These are phyloP conservation scores for Cantharis lateralis DNA, from an alignment of 2,888 invertebrate genomes.

Conservation along the genomic window DNA sequence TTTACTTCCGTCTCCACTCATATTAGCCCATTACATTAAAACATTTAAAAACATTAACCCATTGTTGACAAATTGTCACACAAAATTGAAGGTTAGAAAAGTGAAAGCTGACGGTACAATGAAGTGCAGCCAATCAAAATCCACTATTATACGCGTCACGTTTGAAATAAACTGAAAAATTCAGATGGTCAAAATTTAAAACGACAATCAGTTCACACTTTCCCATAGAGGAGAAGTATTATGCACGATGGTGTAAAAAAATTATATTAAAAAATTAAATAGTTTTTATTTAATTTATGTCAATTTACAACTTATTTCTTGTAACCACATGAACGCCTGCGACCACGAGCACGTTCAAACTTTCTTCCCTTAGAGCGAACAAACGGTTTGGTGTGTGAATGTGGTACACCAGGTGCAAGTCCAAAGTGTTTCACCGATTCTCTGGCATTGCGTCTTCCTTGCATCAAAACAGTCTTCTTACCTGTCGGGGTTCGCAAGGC, in stretches of 20 bases:
- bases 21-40: slow-evolving; percentile 10
- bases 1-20: slow-evolving; percentile 52
- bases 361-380: slow-evolving; percentile 97
- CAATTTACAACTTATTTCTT: slow-evolving; percentile 61
- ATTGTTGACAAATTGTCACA: not conserved
- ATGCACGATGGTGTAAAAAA: too few species aligned
- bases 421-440: slow-evolving; percentile 98
- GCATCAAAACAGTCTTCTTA: slow-evolving; percentile 90
- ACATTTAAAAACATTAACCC: not conserved
- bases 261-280: too few species aligned
- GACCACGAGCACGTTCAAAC: slow-evolving; percentile 95
- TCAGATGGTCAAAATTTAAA: too few species aligned
- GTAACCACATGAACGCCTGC: slow-evolving; percentile 94
- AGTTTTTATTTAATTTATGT: not conserved
- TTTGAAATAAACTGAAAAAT: not conserved
- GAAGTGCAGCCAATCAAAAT: not conserved
- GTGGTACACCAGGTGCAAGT: slow-evolving; percentile 95
- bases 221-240: too few species aligned
- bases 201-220: too few species aligned
- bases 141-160: not conserved
- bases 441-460: slow-evolving; percentile 92
- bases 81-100: not conserved
- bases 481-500: slow-evolving; percentile 93
- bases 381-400: slow-evolving; percentile 95
- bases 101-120: not conserved